These are phyloP conservation scores for Pseudorhombus dupliciocellatus DNA, from an alignment of 2,113 vertebrate genomes.

Conservation along the genomic window DNA sequence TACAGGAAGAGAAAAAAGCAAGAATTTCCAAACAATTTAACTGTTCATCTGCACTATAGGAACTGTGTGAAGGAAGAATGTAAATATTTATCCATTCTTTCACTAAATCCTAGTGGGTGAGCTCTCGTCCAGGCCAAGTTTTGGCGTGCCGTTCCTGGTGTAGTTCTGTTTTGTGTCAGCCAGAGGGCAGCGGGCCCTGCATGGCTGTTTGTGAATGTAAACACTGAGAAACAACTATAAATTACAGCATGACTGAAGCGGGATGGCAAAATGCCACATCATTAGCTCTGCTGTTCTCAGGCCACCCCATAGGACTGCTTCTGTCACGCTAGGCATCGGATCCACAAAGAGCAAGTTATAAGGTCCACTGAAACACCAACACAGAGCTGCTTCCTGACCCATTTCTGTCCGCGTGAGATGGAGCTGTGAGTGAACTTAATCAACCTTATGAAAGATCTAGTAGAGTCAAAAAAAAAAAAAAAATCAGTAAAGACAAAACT, in stretches of 20 bases:
- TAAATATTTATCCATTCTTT: slow-evolving; percentile 56
- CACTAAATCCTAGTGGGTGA: slow-evolving; percentile 2
- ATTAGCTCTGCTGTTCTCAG: slow-evolving; percentile 55
- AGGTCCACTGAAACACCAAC: slow-evolving; percentile 31
- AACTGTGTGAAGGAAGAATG: slow-evolving; percentile 41
- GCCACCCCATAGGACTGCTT: slow-evolving; percentile 30
- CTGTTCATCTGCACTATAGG: slow-evolving; percentile 15
- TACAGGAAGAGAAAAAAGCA: slow-evolving; percentile 8
- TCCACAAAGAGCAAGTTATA: slow-evolving; percentile 56
- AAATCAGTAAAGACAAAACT: not conserved
- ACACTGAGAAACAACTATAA: slow-evolving; percentile 62
- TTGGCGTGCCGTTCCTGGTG: slow-evolving; percentile 26
- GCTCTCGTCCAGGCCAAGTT: slow-evolving; percentile 11
- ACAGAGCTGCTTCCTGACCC: not conserved
- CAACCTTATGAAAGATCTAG: not conserved
- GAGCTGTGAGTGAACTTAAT: slow-evolving; percentile 14
- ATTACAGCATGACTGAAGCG: slow-evolving; percentile 55
- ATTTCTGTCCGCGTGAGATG: slow-evolving; percentile 10
- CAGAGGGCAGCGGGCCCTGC: slow-evolving; percentile 39
- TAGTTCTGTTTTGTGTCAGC: slow-evolving; percentile 59
- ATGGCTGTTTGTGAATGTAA: slow-evolving; percentile 66
- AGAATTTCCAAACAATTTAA: slow-evolving; percentile 40
- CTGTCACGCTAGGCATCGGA: slow-evolving; percentile 54
- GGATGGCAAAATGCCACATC: slow-evolving; percentile 66
- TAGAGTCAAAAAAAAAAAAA: not conserved